Evolutionary conservation across 37 sponge, comb jelly and placozoan species (phyloP), one percentile per base, ranked within the genome.

Genomic region (Ianthella basta): DNA sequence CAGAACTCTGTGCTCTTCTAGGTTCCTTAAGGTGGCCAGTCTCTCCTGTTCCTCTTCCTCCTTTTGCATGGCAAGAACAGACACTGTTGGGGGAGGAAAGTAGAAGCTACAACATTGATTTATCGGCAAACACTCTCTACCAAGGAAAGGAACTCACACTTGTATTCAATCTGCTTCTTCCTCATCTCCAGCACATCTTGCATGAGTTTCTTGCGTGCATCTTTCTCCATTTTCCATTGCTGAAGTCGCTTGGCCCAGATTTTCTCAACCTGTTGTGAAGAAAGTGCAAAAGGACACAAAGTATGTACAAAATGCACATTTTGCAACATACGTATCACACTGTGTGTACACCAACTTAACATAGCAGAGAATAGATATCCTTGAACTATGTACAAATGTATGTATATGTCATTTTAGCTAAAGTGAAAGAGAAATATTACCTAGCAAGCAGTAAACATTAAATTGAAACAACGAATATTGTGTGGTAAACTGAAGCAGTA

Each of bases 161-260:
- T 96, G 41, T 87, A 80, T 55, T 94, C 36, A 20, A 98, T 89
- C 40, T 98, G 99, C 72, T 93, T 80, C 79, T 86, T 88, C 60
- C 99, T 87, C 14, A 85, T 84, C 0, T 86, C 91, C 50, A 98
- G 40, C 61, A 98, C 97, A 53, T 98, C 94, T 32, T 92, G 67
- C 89, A 96, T 92, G 36, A 98, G 84, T 74, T 91, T 94, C 80
- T 86, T 87, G 63, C 99, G 56, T 23, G 99, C 99, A 50, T 94
- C 92, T 55, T 79, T 96, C 69, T 98, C 99, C 50, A 64, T 83
- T 67, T 85, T 91, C 99, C 99, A 96, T 70, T 96, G 97, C 19
- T 86, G 73, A 57, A 93, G 61, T 53, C 97, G 88, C 68, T 91
- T 94, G 18, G 68, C 79, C 99, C 99, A 98, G 70, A 92, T 90